A percentile compares a stretch with the other conserved stretches of the same genome.
Evolutionary conservation across 2,113 vertebrate genomes (phyloP).

Genomic region (Xenus cinereus): DNA sequence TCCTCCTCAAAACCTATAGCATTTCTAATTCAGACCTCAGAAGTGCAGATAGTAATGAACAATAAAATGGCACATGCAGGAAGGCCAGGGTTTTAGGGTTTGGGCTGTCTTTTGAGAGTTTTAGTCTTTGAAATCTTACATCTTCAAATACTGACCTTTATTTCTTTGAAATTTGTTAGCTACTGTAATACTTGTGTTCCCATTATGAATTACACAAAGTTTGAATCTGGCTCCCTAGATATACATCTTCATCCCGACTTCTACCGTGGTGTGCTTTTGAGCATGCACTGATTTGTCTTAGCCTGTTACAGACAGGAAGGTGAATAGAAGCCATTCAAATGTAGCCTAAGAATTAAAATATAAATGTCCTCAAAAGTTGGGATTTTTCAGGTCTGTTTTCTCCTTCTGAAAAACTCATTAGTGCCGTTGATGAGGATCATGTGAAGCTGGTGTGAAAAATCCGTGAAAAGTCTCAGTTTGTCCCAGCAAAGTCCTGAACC

Average conservation of each 20-base stretch:
- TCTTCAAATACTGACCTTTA: not conserved
- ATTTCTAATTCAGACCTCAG: not conserved
- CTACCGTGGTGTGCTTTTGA: not conserved
- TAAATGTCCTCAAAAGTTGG: not conserved
- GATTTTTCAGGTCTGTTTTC: not conserved
- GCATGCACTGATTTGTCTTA: not conserved
- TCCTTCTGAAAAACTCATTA: conserved; percentile 36
- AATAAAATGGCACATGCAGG: not conserved
- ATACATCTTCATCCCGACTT: rapidly evolving
- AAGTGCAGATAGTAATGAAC: not conserved
- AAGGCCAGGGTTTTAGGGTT: not conserved
- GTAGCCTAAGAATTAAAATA: not conserved
- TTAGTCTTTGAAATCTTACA: not conserved
- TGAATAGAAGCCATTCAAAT: not conserved
- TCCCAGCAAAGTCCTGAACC: not conserved
- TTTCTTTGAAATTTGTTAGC: not conserved
- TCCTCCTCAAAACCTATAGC: not conserved
- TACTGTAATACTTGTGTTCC: not conserved
- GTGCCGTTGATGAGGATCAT: not conserved
- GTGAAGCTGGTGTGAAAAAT: conserved; percentile 18
- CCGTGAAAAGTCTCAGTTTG: not conserved
- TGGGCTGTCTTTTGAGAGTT: not conserved
- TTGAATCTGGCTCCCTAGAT: not conserved
- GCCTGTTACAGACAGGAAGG: not conserved
- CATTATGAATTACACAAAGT: not conserved